phyloP scores from a whole-genome alignment of 2,113 vertebrate genomes.

The Varanus salvator region DNA sequence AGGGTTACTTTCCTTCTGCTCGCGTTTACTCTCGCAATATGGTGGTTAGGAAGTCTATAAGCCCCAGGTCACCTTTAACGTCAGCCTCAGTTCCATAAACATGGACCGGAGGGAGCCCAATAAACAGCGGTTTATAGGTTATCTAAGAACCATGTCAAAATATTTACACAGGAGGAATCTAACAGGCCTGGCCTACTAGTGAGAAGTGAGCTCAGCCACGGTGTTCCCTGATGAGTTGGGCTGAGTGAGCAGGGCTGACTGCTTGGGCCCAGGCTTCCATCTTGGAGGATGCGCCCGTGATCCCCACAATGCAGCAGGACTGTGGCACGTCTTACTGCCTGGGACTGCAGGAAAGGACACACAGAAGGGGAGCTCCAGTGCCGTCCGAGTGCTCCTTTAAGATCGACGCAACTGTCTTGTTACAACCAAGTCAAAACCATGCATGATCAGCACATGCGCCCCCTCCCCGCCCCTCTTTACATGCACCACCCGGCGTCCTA shows the following conservation, averaged over 20 bases:
- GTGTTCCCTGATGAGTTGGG: neutral
- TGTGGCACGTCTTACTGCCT: neutral
- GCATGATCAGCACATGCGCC: neutral
- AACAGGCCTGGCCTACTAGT: too few species aligned
- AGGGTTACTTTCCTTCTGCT: neutral
- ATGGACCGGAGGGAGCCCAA: slow-evolving; percentile 15
- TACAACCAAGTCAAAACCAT: neutral
- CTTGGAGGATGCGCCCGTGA: neutral
- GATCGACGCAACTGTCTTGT: neutral
- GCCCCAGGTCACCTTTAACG: slow-evolving; percentile 1
- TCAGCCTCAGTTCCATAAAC: slow-evolving; percentile 50
- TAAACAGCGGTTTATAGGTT: neutral
- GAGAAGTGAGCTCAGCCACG: neutral
- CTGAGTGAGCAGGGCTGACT: neutral
- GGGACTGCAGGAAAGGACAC: neutral
- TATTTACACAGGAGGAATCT: slow-evolving; percentile 17
- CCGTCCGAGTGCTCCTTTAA: too few species aligned
- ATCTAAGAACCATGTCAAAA: slow-evolving; percentile 12
- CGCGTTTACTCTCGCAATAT: slow-evolving; percentile 20
- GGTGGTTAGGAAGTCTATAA: neutral
- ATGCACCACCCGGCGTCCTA: too few species aligned
- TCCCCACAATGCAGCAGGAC: neutral
- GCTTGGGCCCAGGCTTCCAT: neutral
- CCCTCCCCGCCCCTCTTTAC: too few species aligned
- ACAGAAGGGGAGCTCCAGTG: neutral